Evolutionary conservation across 2,888 invertebrate genomes (phyloP), one percentile per base, ranked within the genome.

Genomic region (Allygus modestus): DNA sequence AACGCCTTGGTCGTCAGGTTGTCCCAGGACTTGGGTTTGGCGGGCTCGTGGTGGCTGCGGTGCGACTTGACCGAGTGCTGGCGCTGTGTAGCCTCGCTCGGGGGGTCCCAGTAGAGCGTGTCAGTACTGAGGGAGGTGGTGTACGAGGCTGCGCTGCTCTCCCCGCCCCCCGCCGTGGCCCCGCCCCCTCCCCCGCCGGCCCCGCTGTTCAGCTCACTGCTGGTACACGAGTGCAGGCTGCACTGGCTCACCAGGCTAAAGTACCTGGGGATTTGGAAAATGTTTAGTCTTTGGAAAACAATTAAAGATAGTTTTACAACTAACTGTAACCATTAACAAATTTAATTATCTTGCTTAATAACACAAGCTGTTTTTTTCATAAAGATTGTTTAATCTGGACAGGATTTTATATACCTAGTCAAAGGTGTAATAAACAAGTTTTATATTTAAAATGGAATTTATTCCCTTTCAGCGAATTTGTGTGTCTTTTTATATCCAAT

Each of bases 11-110:
- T 96, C 0, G 97, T 95, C 83, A 97, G 91, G 90, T 97, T 97
- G 89, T 97, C 97, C 97, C 97, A 97, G 0, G 97, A 97, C 89
- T 97, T 97, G 0, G 97, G 97, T 89, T 97, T 97, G 0, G 90
- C 90, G 0, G 91, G 90, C 65, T 91, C 91, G 20, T 86, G 84
- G 31, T 87, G 86, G 79, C 85, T 79, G 33, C 86, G 86, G 20
- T 86, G 85, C 17, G 87, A 87, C 61, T 88, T 88, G 77, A 88
- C 86, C 31, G 88, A 88, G 84, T 88, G 88, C 41, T 88, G 87
- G 0, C 88, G 86, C n/a, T n/a, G n/a, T 20, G 85, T 82, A 15
- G 87, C 82, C 46, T 85, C 81, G 33, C 82, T 73, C 15, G 87
- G 86, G 65, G 88, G 87, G 81, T 97, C 96, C 96, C 97, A 97